A percentile compares a stretch with the other conserved stretches of the same genome.
These are phyloP conservation scores for Enchytraeus crypticus DNA, from an alignment of 2,888 invertebrate genomes.

Conservation along the genomic window DNA sequence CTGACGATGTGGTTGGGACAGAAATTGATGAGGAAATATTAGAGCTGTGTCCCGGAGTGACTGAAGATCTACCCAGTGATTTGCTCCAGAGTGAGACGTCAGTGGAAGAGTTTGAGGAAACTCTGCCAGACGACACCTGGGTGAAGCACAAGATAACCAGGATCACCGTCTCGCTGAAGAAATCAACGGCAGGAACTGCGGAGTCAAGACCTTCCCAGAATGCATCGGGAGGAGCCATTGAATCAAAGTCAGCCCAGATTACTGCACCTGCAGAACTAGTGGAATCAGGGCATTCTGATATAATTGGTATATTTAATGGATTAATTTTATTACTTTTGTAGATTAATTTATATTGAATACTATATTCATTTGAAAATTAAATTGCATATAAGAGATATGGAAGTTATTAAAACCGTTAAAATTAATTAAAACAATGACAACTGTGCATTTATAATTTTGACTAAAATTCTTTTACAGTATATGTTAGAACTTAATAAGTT, in stretches of 20 bases:
- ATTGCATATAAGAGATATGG: no score
- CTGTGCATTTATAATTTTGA: no score
- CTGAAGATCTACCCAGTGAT: constrained; percentile 5
- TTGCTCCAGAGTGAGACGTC: constrained; percentile 13
- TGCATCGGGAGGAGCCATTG: not conserved
- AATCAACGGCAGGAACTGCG: not conserved
- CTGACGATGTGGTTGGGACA: constrained; percentile 10
- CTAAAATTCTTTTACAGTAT: no score
- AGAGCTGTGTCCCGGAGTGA: constrained; percentile 14
- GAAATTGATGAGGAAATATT: constrained; percentile 13
- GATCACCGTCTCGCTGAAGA: constrained; percentile 7
- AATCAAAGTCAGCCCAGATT: not conserved
- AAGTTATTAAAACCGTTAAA: no score
- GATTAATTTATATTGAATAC: no score
- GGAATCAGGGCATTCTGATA: no score
- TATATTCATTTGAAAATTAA: no score
- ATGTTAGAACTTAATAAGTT: no score
- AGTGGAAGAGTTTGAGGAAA: constrained; percentile 18
- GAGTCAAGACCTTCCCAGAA: not conserved
- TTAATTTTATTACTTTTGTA: no score
- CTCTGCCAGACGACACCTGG: constrained; percentile 16
- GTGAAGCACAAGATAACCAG: constrained; percentile 10
- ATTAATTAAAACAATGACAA: no score
- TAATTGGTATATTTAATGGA: no score
- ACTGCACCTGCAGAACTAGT: no score